These are phyloP conservation scores for Limenitis camilla DNA, from an alignment of 2,888 invertebrate species.

Conservation along the genomic window DNA sequence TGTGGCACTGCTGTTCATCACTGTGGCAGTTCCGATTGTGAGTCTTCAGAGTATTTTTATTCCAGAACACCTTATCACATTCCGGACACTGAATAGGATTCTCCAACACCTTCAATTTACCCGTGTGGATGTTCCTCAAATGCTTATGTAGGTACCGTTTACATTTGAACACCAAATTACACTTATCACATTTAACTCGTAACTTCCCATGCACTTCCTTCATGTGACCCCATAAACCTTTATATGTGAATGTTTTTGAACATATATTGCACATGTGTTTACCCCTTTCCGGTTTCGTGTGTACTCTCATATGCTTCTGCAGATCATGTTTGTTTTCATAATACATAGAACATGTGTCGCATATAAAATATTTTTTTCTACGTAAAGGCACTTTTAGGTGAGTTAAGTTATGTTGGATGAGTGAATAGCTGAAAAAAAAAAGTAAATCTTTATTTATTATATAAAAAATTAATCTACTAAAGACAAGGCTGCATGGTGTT, in stretches of 20 bases:
- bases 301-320: conserved; percentile 12
- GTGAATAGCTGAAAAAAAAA: conserved; percentile 24
- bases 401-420: conserved; percentile 28
- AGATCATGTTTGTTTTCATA: conserved; percentile 8
- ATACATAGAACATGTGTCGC: conserved; percentile 17
- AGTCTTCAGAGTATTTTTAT: conserved; percentile 22
- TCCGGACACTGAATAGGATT: conserved; percentile 20
- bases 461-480: too few species aligned
- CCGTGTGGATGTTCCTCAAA: conserved; percentile 16
- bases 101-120: background rate
- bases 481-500: too few species aligned
- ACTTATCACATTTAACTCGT: conserved; percentile 17
- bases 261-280: conserved; percentile 23
- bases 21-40: conserved; percentile 35
- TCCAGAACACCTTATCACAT: conserved; percentile 25
- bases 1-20: conserved; percentile 24
- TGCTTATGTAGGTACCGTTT: conserved; percentile 23
- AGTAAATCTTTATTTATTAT: too few species aligned
- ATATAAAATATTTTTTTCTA: conserved; percentile 15
- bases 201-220: conserved; percentile 23
- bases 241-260: conserved; percentile 25
- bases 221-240: conserved; percentile 30
- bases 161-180: conserved; percentile 24
- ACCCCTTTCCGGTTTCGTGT: background rate
- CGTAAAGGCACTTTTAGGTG: conserved; percentile 28